Evolutionary conservation across 2,888 invertebrate species (phyloP).

Genomic region (Chaitophorus viminalis): DNA sequence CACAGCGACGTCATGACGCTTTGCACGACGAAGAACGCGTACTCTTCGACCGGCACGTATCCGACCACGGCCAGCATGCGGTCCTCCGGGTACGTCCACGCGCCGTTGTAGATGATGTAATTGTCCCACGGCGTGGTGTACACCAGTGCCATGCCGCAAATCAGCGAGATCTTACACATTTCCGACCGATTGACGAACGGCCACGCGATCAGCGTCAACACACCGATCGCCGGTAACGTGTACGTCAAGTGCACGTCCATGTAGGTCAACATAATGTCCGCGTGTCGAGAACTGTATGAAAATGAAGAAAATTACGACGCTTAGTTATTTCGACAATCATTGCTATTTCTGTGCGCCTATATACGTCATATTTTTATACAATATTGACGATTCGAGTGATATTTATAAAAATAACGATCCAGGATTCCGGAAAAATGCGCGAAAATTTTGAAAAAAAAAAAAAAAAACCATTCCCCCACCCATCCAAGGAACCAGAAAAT

Average conservation of each 20-base stretch:
- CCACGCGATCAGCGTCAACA: neutral
- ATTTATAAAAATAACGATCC: too few relatives aligned
- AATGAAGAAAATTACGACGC: too few relatives aligned
- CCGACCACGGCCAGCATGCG: neutral
- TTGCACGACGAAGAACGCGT: slow-evolving; percentile 1
- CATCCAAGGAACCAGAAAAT: too few relatives aligned
- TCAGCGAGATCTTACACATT: neutral
- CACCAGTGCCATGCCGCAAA: neutral
- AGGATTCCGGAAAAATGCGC: too few relatives aligned
- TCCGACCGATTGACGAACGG: neutral
- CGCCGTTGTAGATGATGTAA: neutral
- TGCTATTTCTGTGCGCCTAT: too few relatives aligned
- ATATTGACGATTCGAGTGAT: too few relatives aligned
- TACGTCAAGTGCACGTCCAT: neutral
- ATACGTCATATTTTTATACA: too few relatives aligned
- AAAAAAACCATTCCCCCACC: too few relatives aligned
- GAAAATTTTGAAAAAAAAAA: too few relatives aligned
- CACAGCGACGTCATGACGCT: neutral
- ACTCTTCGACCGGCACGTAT: slow-evolving; percentile 2
- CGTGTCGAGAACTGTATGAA: too few relatives aligned
- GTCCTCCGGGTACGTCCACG: neutral
- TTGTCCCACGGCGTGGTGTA: slow-evolving; percentile 24
- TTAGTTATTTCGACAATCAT: too few relatives aligned
- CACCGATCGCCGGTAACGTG: neutral
- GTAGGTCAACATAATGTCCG: slow-evolving; percentile 4